A percentile compares a stretch with the other conserved stretches of the same genome.
Evolutionary conservation across 2,888 invertebrate species (phyloP).

Genomic region (Dermolepida albohirtum): DNA sequence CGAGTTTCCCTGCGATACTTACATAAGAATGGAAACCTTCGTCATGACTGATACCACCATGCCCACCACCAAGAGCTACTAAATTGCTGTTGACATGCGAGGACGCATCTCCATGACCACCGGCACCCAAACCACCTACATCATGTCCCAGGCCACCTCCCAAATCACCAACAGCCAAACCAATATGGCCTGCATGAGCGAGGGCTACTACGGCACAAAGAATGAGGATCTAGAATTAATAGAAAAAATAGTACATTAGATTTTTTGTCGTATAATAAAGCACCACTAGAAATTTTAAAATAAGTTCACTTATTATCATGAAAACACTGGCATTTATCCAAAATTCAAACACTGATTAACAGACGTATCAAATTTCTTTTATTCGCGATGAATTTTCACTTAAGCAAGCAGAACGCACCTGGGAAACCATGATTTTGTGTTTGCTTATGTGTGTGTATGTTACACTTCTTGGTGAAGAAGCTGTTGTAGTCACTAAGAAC

Average conservation of each 20-base stretch:
- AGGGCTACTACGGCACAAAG: slow-evolving; percentile 29
- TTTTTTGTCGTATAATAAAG: background rate
- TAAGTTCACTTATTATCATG: too few species aligned
- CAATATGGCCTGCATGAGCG: slow-evolving; percentile 39
- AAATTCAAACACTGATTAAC: too few species aligned
- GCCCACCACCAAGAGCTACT: slow-evolving; percentile 31
- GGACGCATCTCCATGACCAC: slow-evolving; percentile 26
- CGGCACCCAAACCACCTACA: background rate
- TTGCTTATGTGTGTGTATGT: slow-evolving; percentile 8
- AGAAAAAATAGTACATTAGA: background rate
- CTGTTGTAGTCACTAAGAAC: slow-evolving; percentile 28
- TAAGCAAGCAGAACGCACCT: slow-evolving; percentile 33
- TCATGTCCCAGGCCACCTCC: slow-evolving; percentile 23
- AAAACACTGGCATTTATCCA: too few species aligned
- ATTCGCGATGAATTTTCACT: background rate
- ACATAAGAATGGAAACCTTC: slow-evolving; percentile 32
- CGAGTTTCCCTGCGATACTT: background rate
- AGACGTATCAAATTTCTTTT: too few species aligned
- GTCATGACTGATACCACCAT: slow-evolving; percentile 26
- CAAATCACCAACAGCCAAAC: slow-evolving; percentile 22
- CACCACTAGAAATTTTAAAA: slow-evolving; percentile 8
- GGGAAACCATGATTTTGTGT: slow-evolving; percentile 37
- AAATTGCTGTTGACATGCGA: slow-evolving; percentile 27
- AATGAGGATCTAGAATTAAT: slow-evolving; percentile 32
- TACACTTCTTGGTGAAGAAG: slow-evolving; percentile 28